Evolutionary conservation across 2,113 vertebrate species (phyloP), one percentile per base, ranked within the genome.

Genomic region (Protomyctophum bolini): DNA sequence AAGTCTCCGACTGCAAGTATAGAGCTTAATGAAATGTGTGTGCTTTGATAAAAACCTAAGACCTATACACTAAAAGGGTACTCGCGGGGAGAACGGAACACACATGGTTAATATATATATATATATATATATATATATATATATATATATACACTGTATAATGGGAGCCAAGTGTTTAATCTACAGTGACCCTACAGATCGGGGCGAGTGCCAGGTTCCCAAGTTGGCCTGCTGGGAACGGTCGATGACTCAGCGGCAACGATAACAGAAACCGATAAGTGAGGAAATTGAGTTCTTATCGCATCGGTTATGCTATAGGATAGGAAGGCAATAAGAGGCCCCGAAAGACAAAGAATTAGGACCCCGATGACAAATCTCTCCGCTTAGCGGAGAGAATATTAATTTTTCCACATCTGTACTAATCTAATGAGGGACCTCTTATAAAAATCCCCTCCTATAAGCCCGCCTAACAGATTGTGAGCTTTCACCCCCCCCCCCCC

Each of bases 1-100:
- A 62, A 6, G 33, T 56, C 51, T n/a, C 54, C 70, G 76, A 71
- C 58, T 74, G 7, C n/a, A 64, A 29, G 12, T 60, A 21, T 21
- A 49, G 33, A 33, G 57, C 60, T 65, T 2, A 0, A 77, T 73
- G 29, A 72, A 65, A 73, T 67, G 41, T 51, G 55, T 63, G 49
- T 71, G 47, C 47, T 21, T 64, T 41, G 10, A 74, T 63, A 15
- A 9, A 41, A 41, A 68, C 47, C 60, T 54, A 74, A 50, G 14
- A 48, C 1, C 2, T 48, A 41, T 48, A 41, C 33, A 41, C 33
- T 41, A 41, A 10, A 10, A 48, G 12, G 7, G 9, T n/a, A 73
- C 33, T 11, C 67, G 6, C 67, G 6, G 67, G 47, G n/a, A 41
- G 33, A 41, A 41, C 33, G 5, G 12, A 76, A 21, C 4, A 14